Conservation (phyloP, 2,888 invertebrate genomes). For the Branchinecta sandiegonensis region DNA sequence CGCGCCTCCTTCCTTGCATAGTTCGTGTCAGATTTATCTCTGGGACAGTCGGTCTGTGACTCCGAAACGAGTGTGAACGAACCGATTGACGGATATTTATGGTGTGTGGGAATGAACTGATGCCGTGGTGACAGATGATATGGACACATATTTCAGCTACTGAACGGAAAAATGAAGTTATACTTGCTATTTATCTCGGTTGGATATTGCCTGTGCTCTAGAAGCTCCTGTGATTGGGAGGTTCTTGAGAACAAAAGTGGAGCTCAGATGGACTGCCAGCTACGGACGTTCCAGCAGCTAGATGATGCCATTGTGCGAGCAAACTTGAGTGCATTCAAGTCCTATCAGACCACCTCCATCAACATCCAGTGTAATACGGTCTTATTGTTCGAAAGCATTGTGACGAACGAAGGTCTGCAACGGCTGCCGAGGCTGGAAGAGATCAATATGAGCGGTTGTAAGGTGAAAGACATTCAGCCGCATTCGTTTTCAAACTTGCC, state of each 20-base stretch:
- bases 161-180: no score
- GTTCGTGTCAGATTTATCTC: constrained; percentile 2
- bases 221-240: constrained; percentile 11
- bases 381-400: constrained; percentile 59
- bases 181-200: no score
- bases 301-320: constrained; percentile 20
- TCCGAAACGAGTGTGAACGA: neutral
- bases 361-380: constrained; percentile 61
- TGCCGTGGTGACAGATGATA: no score
- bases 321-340: constrained; percentile 36
- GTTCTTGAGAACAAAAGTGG: constrained; percentile 4
- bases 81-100: no score
- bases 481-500: constrained; percentile 51
- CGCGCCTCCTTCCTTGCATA: constrained; percentile 10
- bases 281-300: constrained; percentile 23
- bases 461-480: constrained; percentile 55
- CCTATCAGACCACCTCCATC: constrained; percentile 36
- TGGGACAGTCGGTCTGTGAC: neutral
- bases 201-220: neutral
- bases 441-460: constrained; percentile 57
- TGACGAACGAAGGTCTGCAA: constrained; percentile 43
- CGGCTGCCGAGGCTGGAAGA: constrained; percentile 50
- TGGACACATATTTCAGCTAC: no score
- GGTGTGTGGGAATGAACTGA: no score
- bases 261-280: constrained; percentile 16